Base-by-base conservation (phyloP, 2,113 vertebrate genomes). In the Poeciliopsis prolifica region DNA sequence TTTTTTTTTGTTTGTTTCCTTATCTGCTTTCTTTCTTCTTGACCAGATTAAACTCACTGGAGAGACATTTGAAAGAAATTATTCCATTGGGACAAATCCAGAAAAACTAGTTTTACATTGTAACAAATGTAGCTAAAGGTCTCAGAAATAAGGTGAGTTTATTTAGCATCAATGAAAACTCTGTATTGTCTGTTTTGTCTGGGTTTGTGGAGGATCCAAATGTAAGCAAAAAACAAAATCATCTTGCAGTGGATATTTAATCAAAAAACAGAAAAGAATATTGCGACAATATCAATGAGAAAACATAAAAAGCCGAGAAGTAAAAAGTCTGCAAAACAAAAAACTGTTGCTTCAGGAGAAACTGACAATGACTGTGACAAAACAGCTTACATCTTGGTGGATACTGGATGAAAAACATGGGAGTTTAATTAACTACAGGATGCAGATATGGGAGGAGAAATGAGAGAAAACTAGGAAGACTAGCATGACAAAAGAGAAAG, bases 31-130 rank as follows among this genome's bases (percentile, higher is more conserved):
- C 69, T 65, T 35, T 28, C 24, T 65, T 44, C 65, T 67, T 84
- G 64, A 37, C 14, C 64, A 30, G 28, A 51, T 61, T 68, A 75
- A 74, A 83, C 78, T 79, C 84, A 75, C 79, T 61, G 66, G 74
- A 82, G 81, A 85, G 30, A 42, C 35, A 28, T 73, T 17, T 82
- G 74, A 86, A 86, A 71, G 72, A 65, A 71, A 80, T 69, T 26
- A 79, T 86, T 79, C 79, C 75, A 69, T 30, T 40, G 77, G 75
- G 83, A 86, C 51, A 61, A 88, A 69, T 86, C 67, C 72, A 48
- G 73, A 61, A 26, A 37, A 79, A 84, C 65, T 64, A 68, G 76
- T 72, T 81, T 54, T 40, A 13, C 12, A 14, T 67, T 71, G 54
- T 29, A 48, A 40, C 68, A 65, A 68, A 65, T 74, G 68, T 42